Evolutionary conservation across 2,113 vertebrate species (phyloP).

Genomic region (Sinosuthora webbiana): DNA sequence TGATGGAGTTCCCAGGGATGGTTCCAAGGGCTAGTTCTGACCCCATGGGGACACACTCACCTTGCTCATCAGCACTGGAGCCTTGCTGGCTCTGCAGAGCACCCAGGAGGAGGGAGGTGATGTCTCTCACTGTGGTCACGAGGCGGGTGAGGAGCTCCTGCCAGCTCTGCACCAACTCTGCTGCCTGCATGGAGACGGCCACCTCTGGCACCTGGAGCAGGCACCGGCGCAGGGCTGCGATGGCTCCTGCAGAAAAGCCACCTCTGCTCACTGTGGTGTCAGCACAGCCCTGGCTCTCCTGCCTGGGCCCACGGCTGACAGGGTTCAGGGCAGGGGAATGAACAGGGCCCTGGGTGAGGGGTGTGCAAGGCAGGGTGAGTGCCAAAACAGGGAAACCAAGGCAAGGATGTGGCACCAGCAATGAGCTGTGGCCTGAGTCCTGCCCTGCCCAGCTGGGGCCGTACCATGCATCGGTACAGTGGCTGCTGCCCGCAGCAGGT

Average conservation of each 20-base stretch:
- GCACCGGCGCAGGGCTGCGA: slow-evolving; percentile 80
- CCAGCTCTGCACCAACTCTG: slow-evolving; percentile 43
- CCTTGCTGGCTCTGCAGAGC: slow-evolving; percentile 75
- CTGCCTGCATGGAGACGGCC: slow-evolving; percentile 26
- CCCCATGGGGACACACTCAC: background rate
- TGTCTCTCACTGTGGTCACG: slow-evolving; percentile 61
- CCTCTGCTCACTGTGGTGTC: background rate
- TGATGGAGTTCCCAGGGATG: background rate
- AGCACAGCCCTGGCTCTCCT: background rate
- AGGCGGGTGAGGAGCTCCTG: slow-evolving; percentile 63
- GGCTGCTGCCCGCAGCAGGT: slow-evolving; percentile 81
- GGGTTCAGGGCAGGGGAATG: background rate
- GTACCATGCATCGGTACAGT: slow-evolving; percentile 79
- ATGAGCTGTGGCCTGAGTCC: background rate
- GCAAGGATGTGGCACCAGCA: background rate
- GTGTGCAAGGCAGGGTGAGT: background rate
- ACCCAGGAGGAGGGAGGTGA: slow-evolving; percentile 78
- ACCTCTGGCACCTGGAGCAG: slow-evolving; percentile 74
- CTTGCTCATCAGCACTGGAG: slow-evolving; percentile 34
- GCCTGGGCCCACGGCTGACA: background rate
- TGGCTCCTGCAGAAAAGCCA: slow-evolving; percentile 68
- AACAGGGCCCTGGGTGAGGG: background rate
- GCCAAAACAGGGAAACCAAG: background rate
- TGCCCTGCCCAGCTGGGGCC: background rate
- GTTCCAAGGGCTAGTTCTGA: background rate